Conservation (phyloP, 2,113 vertebrate species). For the Hymenochirus boettgeri region DNA sequence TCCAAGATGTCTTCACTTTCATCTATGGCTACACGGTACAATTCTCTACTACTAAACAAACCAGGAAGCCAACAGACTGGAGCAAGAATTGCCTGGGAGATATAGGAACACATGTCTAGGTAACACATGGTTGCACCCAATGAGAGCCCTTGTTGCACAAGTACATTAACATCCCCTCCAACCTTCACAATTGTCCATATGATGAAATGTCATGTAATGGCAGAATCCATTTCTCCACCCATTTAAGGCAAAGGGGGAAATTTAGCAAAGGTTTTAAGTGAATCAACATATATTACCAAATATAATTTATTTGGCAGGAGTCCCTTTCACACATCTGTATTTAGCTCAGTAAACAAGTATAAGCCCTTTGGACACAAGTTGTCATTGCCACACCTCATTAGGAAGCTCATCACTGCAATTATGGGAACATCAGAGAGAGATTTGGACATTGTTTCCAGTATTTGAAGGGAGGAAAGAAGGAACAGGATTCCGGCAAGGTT, state of each 20-base stretch:
- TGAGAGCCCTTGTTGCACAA: too few species aligned
- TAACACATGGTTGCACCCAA: too few species aligned
- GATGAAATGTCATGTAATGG: too few species aligned
- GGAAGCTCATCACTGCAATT: neutral
- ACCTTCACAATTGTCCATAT: too few species aligned
- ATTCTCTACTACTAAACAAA: too few species aligned
- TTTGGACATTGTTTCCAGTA: neutral
- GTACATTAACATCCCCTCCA: too few species aligned
- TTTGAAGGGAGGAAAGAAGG: neutral
- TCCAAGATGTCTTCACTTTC: too few species aligned
- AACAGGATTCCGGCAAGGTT: neutral
- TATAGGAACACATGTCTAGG: too few species aligned
- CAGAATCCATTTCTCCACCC: too few species aligned
- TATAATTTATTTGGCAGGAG: neutral
- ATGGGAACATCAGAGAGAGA: neutral
- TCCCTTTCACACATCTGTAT: neutral
- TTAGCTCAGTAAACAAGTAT: neutral
- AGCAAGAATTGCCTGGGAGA: too few species aligned
- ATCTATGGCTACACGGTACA: too few species aligned
- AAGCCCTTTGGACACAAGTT: neutral
- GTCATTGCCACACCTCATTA: constrained; percentile 1
- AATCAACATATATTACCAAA: neutral
- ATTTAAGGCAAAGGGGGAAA: neutral
- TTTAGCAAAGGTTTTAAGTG: neutral
- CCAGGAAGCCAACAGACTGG: too few species aligned